Evolutionary conservation across 2,797 vertebrate species (phyloP), one percentile per base, ranked within the genome.

Genomic region (Syndactyla subalaris): DNA sequence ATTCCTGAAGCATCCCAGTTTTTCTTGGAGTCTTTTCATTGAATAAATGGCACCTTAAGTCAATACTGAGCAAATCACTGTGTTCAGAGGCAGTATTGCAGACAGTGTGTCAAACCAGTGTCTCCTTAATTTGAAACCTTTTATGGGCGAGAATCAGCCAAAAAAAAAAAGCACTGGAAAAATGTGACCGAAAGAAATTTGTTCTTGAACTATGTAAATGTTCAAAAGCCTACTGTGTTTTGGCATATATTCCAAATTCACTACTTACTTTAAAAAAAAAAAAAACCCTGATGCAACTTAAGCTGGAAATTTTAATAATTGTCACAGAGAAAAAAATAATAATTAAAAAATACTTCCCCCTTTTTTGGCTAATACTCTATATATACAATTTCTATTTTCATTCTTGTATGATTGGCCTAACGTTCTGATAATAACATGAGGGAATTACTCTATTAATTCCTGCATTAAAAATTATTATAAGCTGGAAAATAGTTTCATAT

Each of bases 1-100:
- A 46, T 81, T 95, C 82, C 89, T 82, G 79, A 86, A 95, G 84
- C 75, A 84, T 81, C 78, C 59, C 39, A 12, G 70, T 72, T 93
- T 88, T 95, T 82, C 88, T 93, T 24, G 8, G 79, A 93, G 87
- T 79, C 57, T 89, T 93, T 84, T 70, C 91, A 86, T 93, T 79
- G 75, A 94, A 77, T 86, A 83, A 88, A 96, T 93, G 84, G 70
- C 55, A 34, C 59, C 74, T 77, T 32, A 72, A 83, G 93, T 95
- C 90, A 94, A 75, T 85, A 92, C 34, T 21, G 68, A 93, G 85
- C 87, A 92, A 93, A 94, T 96, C 81, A 73, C 59, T 88, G 80
- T 68, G 72, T 95, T 94, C 17, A 13, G 80, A 94, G 86, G 65
- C 71, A 45, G 24, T 71, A 6, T 26, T 89, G 88, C 71, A 92